Conservation (phyloP, 2,888 invertebrate genomes). For the Dexiosoma caninum region DNA sequence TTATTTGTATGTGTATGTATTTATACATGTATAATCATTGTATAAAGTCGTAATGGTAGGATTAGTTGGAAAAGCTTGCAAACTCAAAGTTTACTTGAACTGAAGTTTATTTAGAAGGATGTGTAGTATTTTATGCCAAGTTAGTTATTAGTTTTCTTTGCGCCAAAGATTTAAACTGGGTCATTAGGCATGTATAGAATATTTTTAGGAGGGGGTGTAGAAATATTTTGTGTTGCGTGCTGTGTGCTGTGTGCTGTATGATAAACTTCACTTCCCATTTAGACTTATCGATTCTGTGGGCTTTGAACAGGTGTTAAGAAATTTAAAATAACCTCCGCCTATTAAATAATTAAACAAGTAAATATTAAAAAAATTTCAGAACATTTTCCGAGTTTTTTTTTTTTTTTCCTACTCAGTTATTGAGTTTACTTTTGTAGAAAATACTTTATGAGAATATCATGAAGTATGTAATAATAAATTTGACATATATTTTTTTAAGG, state of each 20-base stretch:
- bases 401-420: no score
- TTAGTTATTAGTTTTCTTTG: conserved; percentile 20
- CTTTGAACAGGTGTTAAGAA: not conserved
- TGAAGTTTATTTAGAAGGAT: conserved; percentile 55
- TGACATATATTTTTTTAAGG: no score
- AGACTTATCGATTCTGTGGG: not conserved
- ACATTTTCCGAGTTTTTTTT: no score
- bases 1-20: not conserved
- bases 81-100: conserved; percentile 38
- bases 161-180: conserved; percentile 38
- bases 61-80: conserved; percentile 1
- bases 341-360: not conserved
- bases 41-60: not conserved
- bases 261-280: not conserved
- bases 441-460: no score
- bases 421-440: no score
- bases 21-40: not conserved
- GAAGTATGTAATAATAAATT: no score
- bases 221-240: not conserved
- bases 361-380: not conserved
- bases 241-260: not conserved
- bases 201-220: not conserved
- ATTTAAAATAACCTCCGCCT: not conserved
- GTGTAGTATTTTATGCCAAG: conserved; percentile 1
- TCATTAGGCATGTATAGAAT: conserved; percentile 44